Percentiles rank a stretch among this genome's conserved stretches.
phyloP scores from a whole-genome alignment of 2,888 invertebrate genomes.

The Leptura quadrifasciata region DNA sequence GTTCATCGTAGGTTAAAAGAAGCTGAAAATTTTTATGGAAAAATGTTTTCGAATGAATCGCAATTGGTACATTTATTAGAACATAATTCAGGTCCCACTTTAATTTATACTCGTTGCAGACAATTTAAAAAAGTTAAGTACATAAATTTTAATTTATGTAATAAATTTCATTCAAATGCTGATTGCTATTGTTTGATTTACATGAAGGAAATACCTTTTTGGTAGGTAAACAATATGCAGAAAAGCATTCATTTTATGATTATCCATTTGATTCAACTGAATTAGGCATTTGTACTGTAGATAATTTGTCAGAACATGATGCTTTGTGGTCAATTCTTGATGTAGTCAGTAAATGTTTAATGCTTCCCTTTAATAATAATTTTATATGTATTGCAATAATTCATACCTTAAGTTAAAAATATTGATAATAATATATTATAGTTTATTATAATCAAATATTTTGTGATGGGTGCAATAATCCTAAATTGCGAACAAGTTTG shows the following conservation, averaged over 20 bases:
- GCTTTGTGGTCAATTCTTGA: background rate
- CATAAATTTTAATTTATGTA: background rate
- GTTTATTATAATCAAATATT: no score
- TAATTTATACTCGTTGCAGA: background rate
- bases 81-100: conserved; percentile 17
- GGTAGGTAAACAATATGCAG: conserved; percentile 5
- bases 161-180: conserved; percentile 6
- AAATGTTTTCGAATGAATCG: background rate
- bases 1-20: conserved; percentile 2
- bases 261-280: conserved; percentile 15
- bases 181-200: conserved; percentile 11
- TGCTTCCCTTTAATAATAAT: conserved; percentile 11
- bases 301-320: conserved; percentile 5
- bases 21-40: background rate
- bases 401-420: background rate
- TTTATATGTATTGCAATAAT: conserved; percentile 7
- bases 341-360: conserved; percentile 12
- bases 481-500: no score
- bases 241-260: background rate
- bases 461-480: no score
- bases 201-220: conserved; percentile 12
- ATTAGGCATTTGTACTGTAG: conserved; percentile 1
- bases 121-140: conserved; percentile 10
- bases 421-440: no score
- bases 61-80: conserved; percentile 3